Percentiles rank a stretch among this genome's conserved stretches.
Evolutionary conservation across 2,113 vertebrate genomes (phyloP).

Genomic region (Cryptomyrus ogoouensis): DNA sequence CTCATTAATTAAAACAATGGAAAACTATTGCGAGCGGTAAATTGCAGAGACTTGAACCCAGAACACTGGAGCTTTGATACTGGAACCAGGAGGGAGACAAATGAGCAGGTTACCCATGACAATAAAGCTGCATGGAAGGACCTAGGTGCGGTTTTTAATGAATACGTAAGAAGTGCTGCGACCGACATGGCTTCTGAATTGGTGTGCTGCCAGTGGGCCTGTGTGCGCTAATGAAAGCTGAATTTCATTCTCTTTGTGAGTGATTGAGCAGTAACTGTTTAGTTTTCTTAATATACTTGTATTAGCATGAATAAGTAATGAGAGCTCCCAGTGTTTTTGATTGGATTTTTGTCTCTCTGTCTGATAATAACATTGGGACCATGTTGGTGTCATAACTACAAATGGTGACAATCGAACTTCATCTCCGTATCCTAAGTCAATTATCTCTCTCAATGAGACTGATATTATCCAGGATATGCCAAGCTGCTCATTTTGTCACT

Average conservation of each 20-base stretch:
- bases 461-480: constrained; percentile 18
- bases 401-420: constrained; percentile 81
- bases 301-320: constrained; percentile 99
- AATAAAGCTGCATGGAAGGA: neutral
- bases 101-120: neutral
- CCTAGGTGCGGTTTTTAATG: neutral
- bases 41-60: neutral
- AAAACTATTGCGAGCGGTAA: constrained; percentile 3
- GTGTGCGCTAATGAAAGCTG: constrained; percentile 75
- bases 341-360: constrained; percentile 84
- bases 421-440: constrained; percentile 78
- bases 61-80: neutral
- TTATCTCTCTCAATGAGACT: constrained; percentile 64
- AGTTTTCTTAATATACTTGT: constrained; percentile 99
- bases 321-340: constrained; percentile 81
- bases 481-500: constrained; percentile 11
- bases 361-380: constrained; percentile 79
- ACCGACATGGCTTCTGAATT: neutral
- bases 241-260: constrained; percentile 87
- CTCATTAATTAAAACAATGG: constrained; percentile 45
- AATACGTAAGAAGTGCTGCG: neutral
- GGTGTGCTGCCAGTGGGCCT: neutral
- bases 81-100: neutral
- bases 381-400: constrained; percentile 81
- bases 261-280: constrained; percentile 93